Evolutionary conservation across 2,888 invertebrate species (phyloP).

Genomic region (Nysson spinosus): DNA sequence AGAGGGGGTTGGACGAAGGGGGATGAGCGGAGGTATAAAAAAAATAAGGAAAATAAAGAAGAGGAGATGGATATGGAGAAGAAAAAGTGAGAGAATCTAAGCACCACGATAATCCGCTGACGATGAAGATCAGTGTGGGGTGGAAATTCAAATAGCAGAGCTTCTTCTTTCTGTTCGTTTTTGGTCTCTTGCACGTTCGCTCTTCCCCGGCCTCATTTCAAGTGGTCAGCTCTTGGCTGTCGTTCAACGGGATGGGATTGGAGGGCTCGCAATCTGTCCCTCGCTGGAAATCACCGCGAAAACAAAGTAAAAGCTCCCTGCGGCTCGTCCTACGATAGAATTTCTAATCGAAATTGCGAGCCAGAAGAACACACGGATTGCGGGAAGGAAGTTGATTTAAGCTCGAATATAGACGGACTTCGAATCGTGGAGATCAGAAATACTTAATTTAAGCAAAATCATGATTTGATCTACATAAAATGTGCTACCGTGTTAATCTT

Average conservation of each 20-base stretch:
- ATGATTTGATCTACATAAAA: too few species aligned
- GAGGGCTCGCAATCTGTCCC: slow-evolving; percentile 33
- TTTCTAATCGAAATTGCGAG: slow-evolving; percentile 27
- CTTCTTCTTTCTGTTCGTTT: slow-evolving; percentile 4
- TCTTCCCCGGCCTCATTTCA: slow-evolving; percentile 19
- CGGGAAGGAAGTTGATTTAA: too few species aligned
- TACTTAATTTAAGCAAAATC: too few species aligned
- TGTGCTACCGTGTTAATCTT: too few species aligned
- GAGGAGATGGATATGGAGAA: too few species aligned
- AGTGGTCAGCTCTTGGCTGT: slow-evolving; percentile 32
- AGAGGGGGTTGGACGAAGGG: too few species aligned
- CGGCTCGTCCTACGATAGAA: slow-evolving; percentile 9
- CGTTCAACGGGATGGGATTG: slow-evolving; percentile 7
- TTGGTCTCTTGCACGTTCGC: background rate
- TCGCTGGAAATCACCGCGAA: slow-evolving; percentile 32
- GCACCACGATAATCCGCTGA: too few species aligned
- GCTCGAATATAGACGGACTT: too few species aligned
- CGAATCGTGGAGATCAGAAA: too few species aligned
- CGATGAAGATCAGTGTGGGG: background rate
- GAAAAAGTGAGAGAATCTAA: too few species aligned
- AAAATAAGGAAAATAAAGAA: too few species aligned
- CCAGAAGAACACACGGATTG: background rate
- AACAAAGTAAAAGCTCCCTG: slow-evolving; percentile 39
- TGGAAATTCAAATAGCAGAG: slow-evolving; percentile 22
- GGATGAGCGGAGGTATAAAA: too few species aligned